These are phyloP conservation scores for Cettia cetti DNA, from an alignment of 2,113 vertebrate genomes.

Conservation along the genomic window DNA sequence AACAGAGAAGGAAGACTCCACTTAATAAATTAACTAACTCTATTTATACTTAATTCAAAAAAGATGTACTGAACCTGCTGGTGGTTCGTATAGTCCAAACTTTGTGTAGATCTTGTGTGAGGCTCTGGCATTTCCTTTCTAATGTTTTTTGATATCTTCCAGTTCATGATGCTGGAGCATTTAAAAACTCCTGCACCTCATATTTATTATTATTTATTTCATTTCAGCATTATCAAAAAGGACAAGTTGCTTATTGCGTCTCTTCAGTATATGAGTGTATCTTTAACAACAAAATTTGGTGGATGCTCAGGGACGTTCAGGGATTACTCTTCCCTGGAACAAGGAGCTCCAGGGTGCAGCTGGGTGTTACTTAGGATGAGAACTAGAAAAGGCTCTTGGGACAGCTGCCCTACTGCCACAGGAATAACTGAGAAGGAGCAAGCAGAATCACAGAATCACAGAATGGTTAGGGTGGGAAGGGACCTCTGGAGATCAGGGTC, in stretches of 20 bases:
- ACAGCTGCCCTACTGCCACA: background rate
- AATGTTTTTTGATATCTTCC: background rate
- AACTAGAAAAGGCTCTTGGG: background rate
- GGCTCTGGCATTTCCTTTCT: background rate
- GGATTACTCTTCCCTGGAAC: background rate
- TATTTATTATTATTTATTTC: background rate
- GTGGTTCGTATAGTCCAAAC: background rate
- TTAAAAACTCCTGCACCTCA: background rate
- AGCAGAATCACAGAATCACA: background rate
- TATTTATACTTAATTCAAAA: background rate
- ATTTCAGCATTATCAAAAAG: background rate
- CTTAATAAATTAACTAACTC: background rate
- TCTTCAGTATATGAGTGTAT: background rate
- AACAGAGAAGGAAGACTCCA: background rate
- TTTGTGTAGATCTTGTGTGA: background rate
- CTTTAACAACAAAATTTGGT: accelerated
- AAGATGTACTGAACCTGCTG: background rate
- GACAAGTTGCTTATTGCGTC: background rate
- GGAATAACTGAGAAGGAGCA: background rate
- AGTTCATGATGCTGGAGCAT: background rate
- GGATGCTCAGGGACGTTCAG: background rate
- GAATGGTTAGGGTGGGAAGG: background rate
- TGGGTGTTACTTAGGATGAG: background rate
- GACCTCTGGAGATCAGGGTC: background rate
- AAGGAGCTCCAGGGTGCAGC: background rate